Conservation (phyloP, 2,888 invertebrate genomes). For the Trachelus stipa region DNA sequence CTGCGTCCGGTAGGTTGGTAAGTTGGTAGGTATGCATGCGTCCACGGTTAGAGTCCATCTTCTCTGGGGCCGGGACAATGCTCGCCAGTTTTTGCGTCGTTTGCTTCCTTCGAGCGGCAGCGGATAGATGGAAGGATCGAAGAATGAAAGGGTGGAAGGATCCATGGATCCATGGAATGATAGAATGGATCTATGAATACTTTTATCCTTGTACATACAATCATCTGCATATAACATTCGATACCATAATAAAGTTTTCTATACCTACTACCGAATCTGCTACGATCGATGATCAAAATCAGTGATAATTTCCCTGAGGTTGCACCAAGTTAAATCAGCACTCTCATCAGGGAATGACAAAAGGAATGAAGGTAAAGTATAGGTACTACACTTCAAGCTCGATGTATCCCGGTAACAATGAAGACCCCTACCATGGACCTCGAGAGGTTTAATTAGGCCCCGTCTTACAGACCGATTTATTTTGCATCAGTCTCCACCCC, state of each 20-base stretch:
- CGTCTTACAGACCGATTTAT: not conserved
- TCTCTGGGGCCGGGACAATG: slow-evolving; percentile 25
- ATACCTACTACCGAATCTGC: not conserved
- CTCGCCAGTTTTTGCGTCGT: slow-evolving; percentile 64
- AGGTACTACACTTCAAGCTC: not conserved
- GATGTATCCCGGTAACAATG: not conserved
- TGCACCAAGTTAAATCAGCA: not conserved
- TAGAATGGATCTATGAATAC: not conserved
- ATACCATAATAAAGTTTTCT: not conserved
- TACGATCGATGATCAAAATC: not conserved
- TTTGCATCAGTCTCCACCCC: not conserved
- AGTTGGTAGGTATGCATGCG: slow-evolving; percentile 46
- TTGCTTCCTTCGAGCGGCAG: slow-evolving; percentile 53
- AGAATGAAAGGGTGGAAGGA: not conserved
- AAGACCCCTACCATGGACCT: not conserved
- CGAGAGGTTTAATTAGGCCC: not conserved
- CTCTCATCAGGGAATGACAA: not conserved
- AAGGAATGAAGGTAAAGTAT: not conserved
- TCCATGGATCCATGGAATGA: not conserved
- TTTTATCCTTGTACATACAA: not conserved
- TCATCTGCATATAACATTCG: not conserved
- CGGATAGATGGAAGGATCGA: slow-evolving; percentile 42
- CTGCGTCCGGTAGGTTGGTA: slow-evolving; percentile 40
- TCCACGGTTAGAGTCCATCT: slow-evolving; percentile 12
- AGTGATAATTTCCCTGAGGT: not conserved